These are phyloP conservation scores for Hippopotamyrus pictus DNA, from an alignment of 2,797 vertebrate species.

Conservation along the genomic window DNA sequence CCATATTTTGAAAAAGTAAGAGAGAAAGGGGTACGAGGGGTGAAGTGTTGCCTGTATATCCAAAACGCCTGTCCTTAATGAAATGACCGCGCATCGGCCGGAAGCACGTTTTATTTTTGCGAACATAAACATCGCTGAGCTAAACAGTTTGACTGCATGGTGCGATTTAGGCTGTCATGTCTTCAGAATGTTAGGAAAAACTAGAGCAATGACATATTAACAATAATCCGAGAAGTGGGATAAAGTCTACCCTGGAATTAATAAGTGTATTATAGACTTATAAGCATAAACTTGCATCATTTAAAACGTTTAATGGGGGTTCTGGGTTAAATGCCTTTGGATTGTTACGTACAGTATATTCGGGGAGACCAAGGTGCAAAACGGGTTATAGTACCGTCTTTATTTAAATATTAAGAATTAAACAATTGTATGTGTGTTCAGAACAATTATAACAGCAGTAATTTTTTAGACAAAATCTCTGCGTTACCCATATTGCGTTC, in stretches of 20 bases:
- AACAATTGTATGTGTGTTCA: too few species aligned
- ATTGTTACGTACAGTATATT: neutral
- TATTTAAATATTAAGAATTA: too few species aligned
- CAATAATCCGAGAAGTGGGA: neutral
- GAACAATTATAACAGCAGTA: too few species aligned
- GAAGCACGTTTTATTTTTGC: neutral
- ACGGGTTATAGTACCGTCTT: slow-evolving; percentile 24
- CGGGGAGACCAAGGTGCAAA: slow-evolving; percentile 13
- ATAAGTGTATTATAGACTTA: neutral
- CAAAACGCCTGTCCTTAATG: neutral
- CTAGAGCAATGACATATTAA: neutral
- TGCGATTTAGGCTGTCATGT: neutral
- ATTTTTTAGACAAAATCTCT: too few species aligned
- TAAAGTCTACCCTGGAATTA: neutral
- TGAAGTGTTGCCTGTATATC: neutral
- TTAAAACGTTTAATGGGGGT: neutral
- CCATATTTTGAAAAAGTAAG: neutral
- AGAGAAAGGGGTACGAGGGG: neutral
- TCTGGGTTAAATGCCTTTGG: neutral
- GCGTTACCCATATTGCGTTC: too few species aligned
- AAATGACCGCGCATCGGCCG: neutral
- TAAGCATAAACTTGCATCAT: neutral
- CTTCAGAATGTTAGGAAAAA: neutral
- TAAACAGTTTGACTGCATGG: neutral
- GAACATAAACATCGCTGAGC: neutral